phyloP scores from a whole-genome alignment of 2,113 vertebrate species.

The Elaphurus davidianus region DNA sequence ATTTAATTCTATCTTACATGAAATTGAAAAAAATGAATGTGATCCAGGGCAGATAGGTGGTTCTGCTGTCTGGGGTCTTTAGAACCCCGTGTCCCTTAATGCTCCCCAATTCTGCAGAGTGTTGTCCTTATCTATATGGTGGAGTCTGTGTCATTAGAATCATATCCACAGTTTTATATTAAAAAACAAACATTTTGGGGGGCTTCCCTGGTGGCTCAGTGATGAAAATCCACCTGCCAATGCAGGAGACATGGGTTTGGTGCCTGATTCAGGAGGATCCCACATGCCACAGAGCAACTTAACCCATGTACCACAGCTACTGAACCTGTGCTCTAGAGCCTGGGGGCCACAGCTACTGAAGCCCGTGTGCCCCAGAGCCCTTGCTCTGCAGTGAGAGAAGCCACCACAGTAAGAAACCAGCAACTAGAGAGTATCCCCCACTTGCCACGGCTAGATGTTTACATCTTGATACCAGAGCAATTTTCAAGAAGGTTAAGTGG shows the following conservation, averaged over 20 bases:
- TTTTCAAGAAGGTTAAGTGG: not conserved
- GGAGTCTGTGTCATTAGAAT: not conserved
- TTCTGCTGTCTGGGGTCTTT: not conserved
- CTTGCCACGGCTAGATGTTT: not conserved
- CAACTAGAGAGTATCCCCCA: not conserved
- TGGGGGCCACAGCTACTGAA: not conserved
- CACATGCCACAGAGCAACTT: not conserved
- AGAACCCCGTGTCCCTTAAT: not conserved
- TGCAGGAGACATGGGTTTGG: not conserved
- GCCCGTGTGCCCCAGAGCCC: fast-evolving
- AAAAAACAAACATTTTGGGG: not conserved
- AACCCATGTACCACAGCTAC: not conserved
- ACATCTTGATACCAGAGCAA: not conserved
- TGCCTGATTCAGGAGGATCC: not conserved
- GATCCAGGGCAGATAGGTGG: not conserved
- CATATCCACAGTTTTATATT: not conserved
- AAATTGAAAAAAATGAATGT: not conserved
- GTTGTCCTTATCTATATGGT: not conserved
- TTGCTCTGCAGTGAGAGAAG: not conserved
- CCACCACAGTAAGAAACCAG: not conserved
- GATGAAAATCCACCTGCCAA: not conserved
- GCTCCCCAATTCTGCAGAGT: not conserved
- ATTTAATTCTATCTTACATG: not conserved
- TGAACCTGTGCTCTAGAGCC: not conserved
- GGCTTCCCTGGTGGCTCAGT: not conserved